Conservation (phyloP, 2,888 invertebrate species). For the Caenorhabditis sp. region DNA sequence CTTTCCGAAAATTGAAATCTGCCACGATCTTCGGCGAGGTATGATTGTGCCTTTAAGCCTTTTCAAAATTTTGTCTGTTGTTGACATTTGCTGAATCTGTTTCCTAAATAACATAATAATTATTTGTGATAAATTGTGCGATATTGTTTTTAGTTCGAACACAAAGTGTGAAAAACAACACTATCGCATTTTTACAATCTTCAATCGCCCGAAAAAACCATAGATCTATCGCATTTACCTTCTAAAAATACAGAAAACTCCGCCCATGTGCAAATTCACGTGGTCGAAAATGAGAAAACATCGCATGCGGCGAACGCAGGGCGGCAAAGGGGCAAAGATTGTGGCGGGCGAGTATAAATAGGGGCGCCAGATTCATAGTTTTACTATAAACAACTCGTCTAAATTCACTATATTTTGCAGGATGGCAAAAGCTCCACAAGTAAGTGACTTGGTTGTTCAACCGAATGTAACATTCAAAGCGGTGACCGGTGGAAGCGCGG, state of each 20-base stretch:
- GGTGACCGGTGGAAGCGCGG: constrained; percentile 29
- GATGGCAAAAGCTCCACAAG: constrained; percentile 59
- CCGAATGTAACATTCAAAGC: constrained; percentile 50
- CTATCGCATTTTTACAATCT: not conserved
- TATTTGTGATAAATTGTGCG: too few species aligned
- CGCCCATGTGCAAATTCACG: constrained; percentile 41
- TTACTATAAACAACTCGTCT: constrained; percentile 3
- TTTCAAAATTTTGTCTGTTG: too few species aligned
- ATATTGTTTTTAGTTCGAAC: too few species aligned
- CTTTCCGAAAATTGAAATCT: too few species aligned
- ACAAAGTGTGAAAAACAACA: too few species aligned
- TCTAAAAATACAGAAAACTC: not conserved
- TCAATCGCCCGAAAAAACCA: not conserved
- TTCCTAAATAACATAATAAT: too few species aligned
- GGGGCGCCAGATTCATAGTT: constrained; percentile 20
- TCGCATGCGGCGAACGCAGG: constrained; percentile 18
- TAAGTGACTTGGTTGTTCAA: constrained; percentile 55
- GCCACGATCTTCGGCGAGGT: too few species aligned
- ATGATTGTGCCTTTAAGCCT: too few species aligned
- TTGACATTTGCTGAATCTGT: too few species aligned
- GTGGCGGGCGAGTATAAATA: constrained; percentile 37
- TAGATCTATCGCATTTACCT: not conserved
- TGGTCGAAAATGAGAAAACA: constrained; percentile 16
- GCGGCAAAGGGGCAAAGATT: not conserved
- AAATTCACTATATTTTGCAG: constrained; percentile 39